Percentiles rank a stretch among this genome's conserved stretches.
phyloP scores from a whole-genome alignment of 1,140 invertebrate species.

The honey bee (Apis mellifera) region DNA sequence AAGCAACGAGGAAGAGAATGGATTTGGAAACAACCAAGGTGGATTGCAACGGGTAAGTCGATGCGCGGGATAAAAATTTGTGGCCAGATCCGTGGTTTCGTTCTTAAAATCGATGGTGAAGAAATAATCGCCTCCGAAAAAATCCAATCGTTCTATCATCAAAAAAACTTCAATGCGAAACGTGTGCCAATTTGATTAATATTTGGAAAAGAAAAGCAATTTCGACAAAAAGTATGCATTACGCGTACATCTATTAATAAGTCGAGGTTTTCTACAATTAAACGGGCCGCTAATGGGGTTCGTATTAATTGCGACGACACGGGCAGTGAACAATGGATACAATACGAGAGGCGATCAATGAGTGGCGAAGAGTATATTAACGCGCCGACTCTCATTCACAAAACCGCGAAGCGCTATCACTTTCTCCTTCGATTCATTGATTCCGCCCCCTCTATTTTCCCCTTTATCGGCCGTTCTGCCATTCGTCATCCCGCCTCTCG shows the following conservation, averaged over 20 bases:
- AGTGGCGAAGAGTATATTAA: slow-evolving; percentile 37
- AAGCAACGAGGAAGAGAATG: slow-evolving; percentile 35
- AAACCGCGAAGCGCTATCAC: slow-evolving; percentile 29
- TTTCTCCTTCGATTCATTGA: slow-evolving; percentile 55
- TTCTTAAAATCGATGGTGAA: not conserved
- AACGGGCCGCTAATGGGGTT: slow-evolving; percentile 13
- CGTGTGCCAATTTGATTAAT: too few species aligned
- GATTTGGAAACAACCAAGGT: slow-evolving; percentile 39
- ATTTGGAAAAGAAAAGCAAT: not conserved
- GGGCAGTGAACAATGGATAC: slow-evolving; percentile 24
- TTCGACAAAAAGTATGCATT: too few species aligned
- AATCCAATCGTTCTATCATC: too few species aligned
- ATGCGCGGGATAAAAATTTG: not conserved
- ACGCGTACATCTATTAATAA: slow-evolving; percentile 1
- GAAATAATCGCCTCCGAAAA: too few species aligned
- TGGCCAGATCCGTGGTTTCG: not conserved
- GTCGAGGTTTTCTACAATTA: not conserved
- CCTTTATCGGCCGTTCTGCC: not conserved
- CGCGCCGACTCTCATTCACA: slow-evolving; percentile 25
- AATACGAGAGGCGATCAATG: slow-evolving; percentile 41
- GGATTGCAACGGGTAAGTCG: slow-evolving; percentile 32
- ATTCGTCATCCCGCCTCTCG: slow-evolving; percentile 5
- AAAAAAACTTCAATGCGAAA: too few species aligned
- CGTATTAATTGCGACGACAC: slow-evolving; percentile 33
- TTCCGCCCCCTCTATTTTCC: not conserved